These are phyloP conservation scores for Cryptocheilus praepositus DNA, from an alignment of 2,888 invertebrate species.

Conservation along the genomic window DNA sequence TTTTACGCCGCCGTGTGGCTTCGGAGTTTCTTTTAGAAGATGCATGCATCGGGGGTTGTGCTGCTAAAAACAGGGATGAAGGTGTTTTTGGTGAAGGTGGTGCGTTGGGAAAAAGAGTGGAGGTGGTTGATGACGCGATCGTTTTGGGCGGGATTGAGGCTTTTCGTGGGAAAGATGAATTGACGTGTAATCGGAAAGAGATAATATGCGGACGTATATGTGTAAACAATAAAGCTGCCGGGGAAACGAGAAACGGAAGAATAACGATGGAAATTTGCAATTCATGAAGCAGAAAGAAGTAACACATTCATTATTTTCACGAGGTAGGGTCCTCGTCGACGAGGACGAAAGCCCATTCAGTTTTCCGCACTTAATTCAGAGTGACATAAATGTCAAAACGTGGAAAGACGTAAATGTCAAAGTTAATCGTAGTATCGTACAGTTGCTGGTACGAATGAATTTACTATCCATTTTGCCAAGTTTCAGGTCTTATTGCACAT, in stretches of 20 bases:
- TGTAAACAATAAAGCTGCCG: constrained; percentile 22
- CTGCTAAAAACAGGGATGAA: too few species aligned
- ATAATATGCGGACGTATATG: background rate
- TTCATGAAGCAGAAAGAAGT: constrained; percentile 40
- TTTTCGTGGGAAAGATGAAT: background rate
- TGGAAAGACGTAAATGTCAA: constrained; percentile 34
- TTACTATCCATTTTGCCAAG: too few species aligned
- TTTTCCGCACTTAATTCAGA: constrained; percentile 40
- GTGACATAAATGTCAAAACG: constrained; percentile 15
- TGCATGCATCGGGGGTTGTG: too few species aligned
- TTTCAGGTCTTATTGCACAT: too few species aligned
- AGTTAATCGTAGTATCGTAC: constrained; percentile 30
- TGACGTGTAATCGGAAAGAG: too few species aligned
- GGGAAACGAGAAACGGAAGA: constrained; percentile 20
- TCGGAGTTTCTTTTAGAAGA: too few species aligned
- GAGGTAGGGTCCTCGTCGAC: constrained; percentile 23
- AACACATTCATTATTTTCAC: constrained; percentile 45
- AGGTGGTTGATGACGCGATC: too few species aligned
- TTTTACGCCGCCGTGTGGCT: too few species aligned
- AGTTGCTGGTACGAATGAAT: too few species aligned
- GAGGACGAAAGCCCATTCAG: constrained; percentile 36
- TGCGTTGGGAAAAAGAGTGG: too few species aligned
- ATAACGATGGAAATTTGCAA: constrained; percentile 39
- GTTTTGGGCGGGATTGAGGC: background rate
- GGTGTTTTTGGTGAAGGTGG: too few species aligned